Evolutionary conservation across 1,140 invertebrate genomes (phyloP), one percentile per base, ranked within the genome.

Genomic region (Brachionus asplanchnoidis): DNA sequence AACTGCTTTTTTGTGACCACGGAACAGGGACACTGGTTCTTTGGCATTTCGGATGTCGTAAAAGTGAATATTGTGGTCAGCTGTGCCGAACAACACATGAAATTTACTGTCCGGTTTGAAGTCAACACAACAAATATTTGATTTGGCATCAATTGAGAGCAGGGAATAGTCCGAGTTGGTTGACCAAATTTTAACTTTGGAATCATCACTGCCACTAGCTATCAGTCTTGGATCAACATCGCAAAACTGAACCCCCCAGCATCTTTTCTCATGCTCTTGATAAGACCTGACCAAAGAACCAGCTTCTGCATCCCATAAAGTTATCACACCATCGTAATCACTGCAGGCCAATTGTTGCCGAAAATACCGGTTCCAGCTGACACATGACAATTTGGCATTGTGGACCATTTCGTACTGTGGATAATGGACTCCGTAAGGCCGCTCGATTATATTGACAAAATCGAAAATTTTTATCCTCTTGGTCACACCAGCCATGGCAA

Each of bases 221-320:
- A 98, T 93, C 11, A 98, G 88, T 80, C 95, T 92, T 3, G 95
- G 95, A 89, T 98, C 95, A 53, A 95, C 93, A 85, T 94, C 93
- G 88, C 97, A 98, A 88, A 97, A 98, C 90, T 98, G 95, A 9
- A 98, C 95, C 86, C 94, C 95, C 96, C 96, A 98, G 88, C 95
- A 97, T 77, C 96, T 91, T 89, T 97, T 97, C 89, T 98, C 95
- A 89, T 98, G 96, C 89, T 98, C 96, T 88, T 95, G 92, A 87
- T 93, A 94, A 32, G 92, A 85, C 66, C 50, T 83, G 80, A 78
- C 53, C 23, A 84, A 42, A 5, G 40, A 14, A 14, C 68, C 93
- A 0, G 93, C 94, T 23, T 92, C 92, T 1, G 94, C 94, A 91
- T 98, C 96, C 96, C 96, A 98, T 14, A 98, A 92, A 6, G 94